Evolutionary conservation across 64 coral and sea anemone genomes (phyloP), one percentile per base, ranked within the genome.

Genomic region (Stylophora pistillata): DNA sequence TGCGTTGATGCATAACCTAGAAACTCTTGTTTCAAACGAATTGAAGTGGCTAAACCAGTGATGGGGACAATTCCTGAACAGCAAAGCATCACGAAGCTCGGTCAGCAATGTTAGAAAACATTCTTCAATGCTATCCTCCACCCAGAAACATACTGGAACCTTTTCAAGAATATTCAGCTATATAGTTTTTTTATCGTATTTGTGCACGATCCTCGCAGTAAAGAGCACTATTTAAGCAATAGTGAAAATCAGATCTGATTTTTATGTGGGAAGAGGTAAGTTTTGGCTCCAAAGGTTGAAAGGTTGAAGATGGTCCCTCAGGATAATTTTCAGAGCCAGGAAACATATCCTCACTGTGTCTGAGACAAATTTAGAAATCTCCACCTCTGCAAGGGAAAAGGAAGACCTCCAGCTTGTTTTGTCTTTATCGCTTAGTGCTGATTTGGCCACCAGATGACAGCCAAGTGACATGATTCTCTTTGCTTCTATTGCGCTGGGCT

Each of bases 281-380:
- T 30, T 33, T 20, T 0, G 62, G 12, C 14, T 27, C 32, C 15
- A n/a, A n/a, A 57, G 59, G 28, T 53, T 21, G 41, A 86, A 47
- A 13, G 82, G 81, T 53, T 92, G 82, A 17, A 86, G 76, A 53
- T 92, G 82, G 9, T 92, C 90, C 69, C 87, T 92, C 14, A 85
- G 21, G 20, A 92, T 92, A 59, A 80, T 87, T 74, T 92, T 92
- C n/a, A 92, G 23, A 30, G 80, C 91, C 85, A 92, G 57, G 47
- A 92, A 92, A 53, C 91, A 92, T 74, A 81, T 79, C 33, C 85
- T 92, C 3, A 76, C 84, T 10, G 68, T 81, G 9, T 80, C 75
- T 33, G 62, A 76, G 31, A 87, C 56, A 61, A 92, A 76, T 53
- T 81, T 87, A 11, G 91, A 92, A 4, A 92, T 84, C 76, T 92